Conservation (phyloP, 1,140 invertebrate genomes). For the Protaetia brevitarsis region DNA sequence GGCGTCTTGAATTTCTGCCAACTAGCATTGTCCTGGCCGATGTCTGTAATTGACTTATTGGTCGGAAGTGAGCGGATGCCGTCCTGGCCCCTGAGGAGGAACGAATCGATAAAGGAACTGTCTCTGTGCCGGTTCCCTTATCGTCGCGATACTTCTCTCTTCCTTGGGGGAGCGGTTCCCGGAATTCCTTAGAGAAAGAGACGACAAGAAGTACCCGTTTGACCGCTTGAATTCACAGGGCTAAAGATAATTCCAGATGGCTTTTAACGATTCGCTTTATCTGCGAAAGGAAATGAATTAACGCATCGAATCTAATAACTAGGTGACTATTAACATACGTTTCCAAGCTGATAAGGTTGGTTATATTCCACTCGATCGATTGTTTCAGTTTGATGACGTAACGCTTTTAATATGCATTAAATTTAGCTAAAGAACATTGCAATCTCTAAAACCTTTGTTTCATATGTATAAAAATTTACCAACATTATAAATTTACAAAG, state of each 20-base stretch:
- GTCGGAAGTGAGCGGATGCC: constrained; percentile 38
- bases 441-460: too few species aligned
- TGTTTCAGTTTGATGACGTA: too few species aligned
- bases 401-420: too few species aligned
- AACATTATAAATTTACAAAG: too few species aligned
- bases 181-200: constrained; percentile 6
- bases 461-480: too few species aligned
- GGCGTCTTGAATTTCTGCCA: constrained; percentile 46
- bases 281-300: too few species aligned
- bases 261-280: background rate
- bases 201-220: background rate
- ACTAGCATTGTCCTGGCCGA: constrained; percentile 41
- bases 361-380: too few species aligned
- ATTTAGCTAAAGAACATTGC: too few species aligned
- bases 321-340: too few species aligned
- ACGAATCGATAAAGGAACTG: constrained; percentile 35
- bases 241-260: background rate
- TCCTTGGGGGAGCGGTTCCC: constrained; percentile 31
- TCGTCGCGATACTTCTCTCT: constrained; percentile 1
- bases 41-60: constrained; percentile 46
- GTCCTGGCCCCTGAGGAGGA: background rate
- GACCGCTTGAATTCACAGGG: background rate
- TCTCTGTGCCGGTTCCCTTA: background rate
- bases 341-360: too few species aligned
- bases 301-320: too few species aligned